Evolutionary conservation across 1,140 invertebrate genomes (phyloP), one percentile per base, ranked within the genome.

Genomic region (Rhyzopertha dominica): DNA sequence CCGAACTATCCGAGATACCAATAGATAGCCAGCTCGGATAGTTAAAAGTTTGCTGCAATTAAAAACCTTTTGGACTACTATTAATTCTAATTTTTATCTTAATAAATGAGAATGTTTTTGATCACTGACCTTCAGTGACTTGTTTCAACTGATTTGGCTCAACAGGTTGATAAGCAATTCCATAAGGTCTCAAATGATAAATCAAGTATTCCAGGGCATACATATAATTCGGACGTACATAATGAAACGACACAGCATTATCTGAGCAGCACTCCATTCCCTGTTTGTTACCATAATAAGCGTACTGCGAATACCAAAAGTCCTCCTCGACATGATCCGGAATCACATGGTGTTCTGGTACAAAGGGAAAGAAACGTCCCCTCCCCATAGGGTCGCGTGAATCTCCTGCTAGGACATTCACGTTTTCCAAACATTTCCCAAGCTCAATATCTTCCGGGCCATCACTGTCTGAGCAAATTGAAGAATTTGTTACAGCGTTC

Each of bases 241-340:
- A 98, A 67, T 98, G 94, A 71, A 98, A 99, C 1, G 92, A 95
- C 24, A 98, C 81, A 1, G 95, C 92, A 63, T 87, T 90, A 62
- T 98, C 94, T 12, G 91, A 95, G 67, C 94, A 98, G 63, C 94
- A 98, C 49, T 92, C 82, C 41, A 94, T 76, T 0, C 94, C 93
- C 83, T 95, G 85, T 65, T 90, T 81, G 34, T 81, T 79, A 19
- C 90, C 81, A 61, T 95, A 96, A 64, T 87, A 95, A 42, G 92
- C 93, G 61, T 94, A 96, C 56, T 90, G 81, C 90, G 90, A 95
- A 62, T 94, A 95, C 93, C 93, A 96, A 62, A 90, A 91, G 49
- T 77, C 75, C 49, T 84, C 81, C 59, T 88, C 79, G 5, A 83
- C 75, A 51, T 88, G 86, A 28, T 83, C 85, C 1, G 90, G 90